phyloP scores from a whole-genome alignment of 2,797 vertebrate species.

The Malacoctenus gilli region DNA sequence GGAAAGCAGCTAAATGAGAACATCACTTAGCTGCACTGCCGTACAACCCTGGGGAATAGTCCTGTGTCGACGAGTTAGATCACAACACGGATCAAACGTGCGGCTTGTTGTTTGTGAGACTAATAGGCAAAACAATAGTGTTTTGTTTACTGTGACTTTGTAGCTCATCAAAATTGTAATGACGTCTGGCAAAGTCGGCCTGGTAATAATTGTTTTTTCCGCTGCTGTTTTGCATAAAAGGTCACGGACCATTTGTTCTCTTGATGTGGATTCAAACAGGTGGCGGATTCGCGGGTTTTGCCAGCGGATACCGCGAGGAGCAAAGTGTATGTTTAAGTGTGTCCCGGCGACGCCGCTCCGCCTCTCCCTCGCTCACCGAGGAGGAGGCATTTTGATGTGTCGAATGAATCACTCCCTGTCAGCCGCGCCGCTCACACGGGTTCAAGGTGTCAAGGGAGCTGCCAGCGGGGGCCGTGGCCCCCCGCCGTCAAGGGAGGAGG shows the following conservation, averaged over 20 bases:
- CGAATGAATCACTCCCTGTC: constrained; percentile 61
- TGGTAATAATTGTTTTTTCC: constrained; percentile 3
- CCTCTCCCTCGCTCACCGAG: neutral
- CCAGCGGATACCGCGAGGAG: neutral
- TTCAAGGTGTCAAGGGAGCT: constrained; percentile 68
- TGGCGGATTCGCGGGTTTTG: neutral
- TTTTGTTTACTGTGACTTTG: constrained; percentile 45
- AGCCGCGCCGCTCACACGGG: constrained; percentile 36
- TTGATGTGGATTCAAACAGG: constrained; percentile 35
- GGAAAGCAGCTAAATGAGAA: constrained; percentile 69
- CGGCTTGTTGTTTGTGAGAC: constrained; percentile 56
- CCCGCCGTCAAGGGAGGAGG: too few relatives aligned
- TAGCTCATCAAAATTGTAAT: constrained; percentile 60
- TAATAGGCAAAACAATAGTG: constrained; percentile 59
- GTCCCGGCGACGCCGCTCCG: neutral
- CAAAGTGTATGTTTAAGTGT: constrained; percentile 7
- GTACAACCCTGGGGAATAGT: constrained; percentile 76
- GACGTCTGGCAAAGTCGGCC: constrained; percentile 23
- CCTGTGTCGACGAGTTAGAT: constrained; percentile 76
- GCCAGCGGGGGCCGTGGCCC: constrained; percentile 45
- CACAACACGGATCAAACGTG: constrained; percentile 66
- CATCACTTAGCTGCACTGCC: constrained; percentile 73
- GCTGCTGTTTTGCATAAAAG: constrained; percentile 28
- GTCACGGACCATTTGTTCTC: constrained; percentile 32
- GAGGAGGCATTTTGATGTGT: constrained; percentile 29